Evolutionary conservation across 2,888 invertebrate genomes (phyloP).

Genomic region (Apantesis nais): DNA sequence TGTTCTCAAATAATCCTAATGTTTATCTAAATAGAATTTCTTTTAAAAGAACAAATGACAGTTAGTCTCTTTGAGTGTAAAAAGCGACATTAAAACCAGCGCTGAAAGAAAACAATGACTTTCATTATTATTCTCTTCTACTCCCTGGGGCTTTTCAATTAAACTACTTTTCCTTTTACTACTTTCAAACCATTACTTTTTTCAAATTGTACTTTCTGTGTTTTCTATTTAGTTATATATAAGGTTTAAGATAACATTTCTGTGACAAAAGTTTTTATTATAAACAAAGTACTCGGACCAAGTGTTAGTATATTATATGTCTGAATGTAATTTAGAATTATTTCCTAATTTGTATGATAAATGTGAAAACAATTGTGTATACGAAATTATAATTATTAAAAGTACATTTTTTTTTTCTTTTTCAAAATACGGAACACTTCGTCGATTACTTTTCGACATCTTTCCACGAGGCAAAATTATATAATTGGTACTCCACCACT

Average conservation of each 20-base stretch:
- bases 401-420: background rate
- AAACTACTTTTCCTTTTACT: background rate
- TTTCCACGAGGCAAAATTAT: no score
- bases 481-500: no score
- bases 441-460: no score
- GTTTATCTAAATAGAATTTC: background rate
- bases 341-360: conserved; percentile 39
- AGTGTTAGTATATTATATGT: conserved; percentile 31
- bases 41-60: no score
- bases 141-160: fast-evolving
- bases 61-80: no score
- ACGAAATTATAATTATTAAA: conserved; percentile 1
- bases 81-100: no score
- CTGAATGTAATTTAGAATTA: conserved; percentile 19
- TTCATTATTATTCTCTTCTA: background rate
- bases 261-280: background rate
- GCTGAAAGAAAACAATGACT: background rate
- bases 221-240: background rate
- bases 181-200: background rate
- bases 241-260: background rate
- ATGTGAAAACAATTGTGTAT: conserved; percentile 50
- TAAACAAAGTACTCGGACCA: conserved; percentile 30
- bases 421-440: no score
- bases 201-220: background rate
- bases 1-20: background rate